A percentile compares a stretch with the other conserved stretches of the same genome.
These are phyloP conservation scores for Lithophane ornitopus DNA, from an alignment of 2,888 invertebrate genomes.

Conservation along the genomic window DNA sequence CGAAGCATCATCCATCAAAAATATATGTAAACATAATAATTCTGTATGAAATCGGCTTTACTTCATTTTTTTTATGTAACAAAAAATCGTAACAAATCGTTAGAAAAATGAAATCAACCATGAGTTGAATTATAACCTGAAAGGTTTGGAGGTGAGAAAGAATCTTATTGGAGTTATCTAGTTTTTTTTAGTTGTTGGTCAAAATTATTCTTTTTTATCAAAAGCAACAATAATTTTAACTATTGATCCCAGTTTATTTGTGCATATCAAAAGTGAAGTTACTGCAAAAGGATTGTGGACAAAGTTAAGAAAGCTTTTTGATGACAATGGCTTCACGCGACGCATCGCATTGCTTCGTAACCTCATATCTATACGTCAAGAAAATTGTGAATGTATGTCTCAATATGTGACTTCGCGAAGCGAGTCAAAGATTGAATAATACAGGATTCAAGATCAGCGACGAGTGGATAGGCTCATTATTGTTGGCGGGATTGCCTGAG, in stretches of 20 bases:
- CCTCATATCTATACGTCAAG: constrained; percentile 7
- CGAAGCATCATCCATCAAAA: too few species aligned
- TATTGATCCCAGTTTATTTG: too few species aligned
- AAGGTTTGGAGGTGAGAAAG: too few species aligned
- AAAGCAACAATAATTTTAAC: not conserved
- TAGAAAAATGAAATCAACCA: too few species aligned
- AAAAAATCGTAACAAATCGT: too few species aligned
- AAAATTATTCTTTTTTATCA: too few species aligned
- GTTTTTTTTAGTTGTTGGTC: too few species aligned
- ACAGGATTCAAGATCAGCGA: constrained; percentile 62
- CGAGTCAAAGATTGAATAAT: constrained; percentile 57
- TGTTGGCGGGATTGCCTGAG: constrained; percentile 57
- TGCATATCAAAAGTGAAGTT: not conserved
- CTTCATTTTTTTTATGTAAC: too few species aligned
- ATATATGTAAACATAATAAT: too few species aligned
- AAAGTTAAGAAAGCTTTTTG: not conserved
- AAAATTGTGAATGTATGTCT: constrained; percentile 61
- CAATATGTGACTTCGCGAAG: constrained; percentile 60
- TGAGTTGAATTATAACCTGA: too few species aligned
- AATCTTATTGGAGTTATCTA: too few species aligned
- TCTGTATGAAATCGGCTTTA: too few species aligned
- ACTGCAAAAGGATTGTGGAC: not conserved
- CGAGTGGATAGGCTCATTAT: constrained; percentile 55
- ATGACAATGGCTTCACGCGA: not conserved
- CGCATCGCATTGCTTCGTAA: not conserved